Conservation (phyloP, 2,888 invertebrate species). For the Atethmia centrago region DNA sequence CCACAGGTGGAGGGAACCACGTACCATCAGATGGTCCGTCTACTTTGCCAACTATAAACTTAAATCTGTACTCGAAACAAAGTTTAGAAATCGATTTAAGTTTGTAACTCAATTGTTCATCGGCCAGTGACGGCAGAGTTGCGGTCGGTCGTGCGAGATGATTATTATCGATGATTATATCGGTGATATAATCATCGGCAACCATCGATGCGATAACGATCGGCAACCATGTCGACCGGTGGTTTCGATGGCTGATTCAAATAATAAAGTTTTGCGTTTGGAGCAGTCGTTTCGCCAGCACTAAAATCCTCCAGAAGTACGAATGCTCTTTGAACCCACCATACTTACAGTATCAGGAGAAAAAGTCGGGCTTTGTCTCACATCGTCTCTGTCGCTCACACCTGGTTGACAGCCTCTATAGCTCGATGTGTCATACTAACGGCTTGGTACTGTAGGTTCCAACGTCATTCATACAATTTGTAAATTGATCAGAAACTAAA, state of each 20-base stretch:
- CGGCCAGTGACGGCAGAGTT: not conserved
- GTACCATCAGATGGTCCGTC: no score
- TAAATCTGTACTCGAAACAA: not conserved
- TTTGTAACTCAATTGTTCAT: not conserved
- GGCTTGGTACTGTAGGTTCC: not conserved
- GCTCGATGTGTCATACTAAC: not conserved
- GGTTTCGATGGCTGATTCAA: not conserved
- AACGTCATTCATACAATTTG: not conserved
- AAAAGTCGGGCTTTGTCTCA: not conserved
- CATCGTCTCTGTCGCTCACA: no score
- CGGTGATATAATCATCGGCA: slow-evolving; percentile 7
- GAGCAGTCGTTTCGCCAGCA: not conserved
- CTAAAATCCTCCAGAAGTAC: not conserved
- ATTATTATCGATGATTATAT: slow-evolving; percentile 18
- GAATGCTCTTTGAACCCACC: not conserved
- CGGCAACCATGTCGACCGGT: not conserved
- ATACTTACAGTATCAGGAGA: not conserved
- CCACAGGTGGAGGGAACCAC: no score
- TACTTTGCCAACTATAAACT: not conserved
- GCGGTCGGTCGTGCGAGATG: slow-evolving; percentile 44
- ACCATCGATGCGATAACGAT: slow-evolving; percentile 6
- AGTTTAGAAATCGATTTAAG: slow-evolving; percentile 21
- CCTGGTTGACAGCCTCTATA: not conserved
- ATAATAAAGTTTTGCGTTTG: not conserved
- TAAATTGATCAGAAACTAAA: not conserved